These are phyloP conservation scores for Sardinella longiceps DNA, from an alignment of 2,797 vertebrate genomes.

Conservation along the genomic window DNA sequence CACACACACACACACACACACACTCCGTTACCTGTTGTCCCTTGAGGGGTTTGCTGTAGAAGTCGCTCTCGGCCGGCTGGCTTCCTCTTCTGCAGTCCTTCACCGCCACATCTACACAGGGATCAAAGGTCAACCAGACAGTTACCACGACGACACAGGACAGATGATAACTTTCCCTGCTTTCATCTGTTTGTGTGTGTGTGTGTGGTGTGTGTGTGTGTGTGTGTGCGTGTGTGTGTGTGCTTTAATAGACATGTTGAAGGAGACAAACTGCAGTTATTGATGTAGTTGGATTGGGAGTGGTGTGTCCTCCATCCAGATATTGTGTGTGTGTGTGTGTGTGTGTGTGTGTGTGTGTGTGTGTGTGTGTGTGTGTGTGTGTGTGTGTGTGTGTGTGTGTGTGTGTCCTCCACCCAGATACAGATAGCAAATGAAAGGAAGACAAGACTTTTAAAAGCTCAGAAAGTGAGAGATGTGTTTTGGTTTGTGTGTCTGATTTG, in stretches of 20 bases:
- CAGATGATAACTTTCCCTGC: background rate
- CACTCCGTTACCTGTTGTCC: conserved; percentile 65
- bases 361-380: too few species aligned
- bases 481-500: too few species aligned
- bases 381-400: too few species aligned
- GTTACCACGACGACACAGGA: conserved; percentile 27
- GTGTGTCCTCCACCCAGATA: background rate
- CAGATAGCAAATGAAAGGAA: background rate
- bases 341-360: too few species aligned
- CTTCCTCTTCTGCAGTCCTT: conserved; percentile 56
- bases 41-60: conserved; percentile 74
- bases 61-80: conserved; percentile 54
- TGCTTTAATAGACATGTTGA: background rate
- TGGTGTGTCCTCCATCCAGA: background rate
- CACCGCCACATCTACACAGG: conserved; percentile 56
- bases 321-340: too few species aligned
- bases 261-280: background rate
- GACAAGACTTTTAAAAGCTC: background rate
- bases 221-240: background rate
- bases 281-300: background rate
- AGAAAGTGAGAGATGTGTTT: background rate
- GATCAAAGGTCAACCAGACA: conserved; percentile 33
- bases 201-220: background rate
- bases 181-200: background rate
- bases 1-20: conserved; percentile 49